These are phyloP conservation scores for Rhadina sibilatrix DNA, from an alignment of 2,113 vertebrate genomes.

Conservation along the genomic window DNA sequence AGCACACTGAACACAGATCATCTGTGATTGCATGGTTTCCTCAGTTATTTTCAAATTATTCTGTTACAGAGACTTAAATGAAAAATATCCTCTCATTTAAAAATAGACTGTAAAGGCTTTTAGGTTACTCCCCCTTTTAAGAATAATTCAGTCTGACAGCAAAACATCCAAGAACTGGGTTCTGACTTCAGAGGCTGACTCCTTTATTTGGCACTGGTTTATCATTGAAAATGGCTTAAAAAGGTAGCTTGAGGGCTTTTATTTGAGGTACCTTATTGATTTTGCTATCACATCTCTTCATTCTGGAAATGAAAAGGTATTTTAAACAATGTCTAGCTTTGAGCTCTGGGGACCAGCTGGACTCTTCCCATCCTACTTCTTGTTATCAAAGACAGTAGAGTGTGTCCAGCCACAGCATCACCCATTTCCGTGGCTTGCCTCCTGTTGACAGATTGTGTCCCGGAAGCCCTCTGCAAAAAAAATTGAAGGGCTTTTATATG, in stretches of 20 bases:
- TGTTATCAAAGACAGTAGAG: not conserved
- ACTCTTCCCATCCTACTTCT: not conserved
- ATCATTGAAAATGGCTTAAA: not conserved
- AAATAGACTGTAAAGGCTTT: not conserved
- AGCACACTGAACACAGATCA: conserved; percentile 12
- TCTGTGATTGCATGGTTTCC: conserved; percentile 18
- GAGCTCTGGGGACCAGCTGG: not conserved
- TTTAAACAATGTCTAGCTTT: not conserved
- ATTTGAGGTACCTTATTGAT: not conserved
- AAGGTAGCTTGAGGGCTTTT: not conserved
- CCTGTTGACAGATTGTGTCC: not conserved
- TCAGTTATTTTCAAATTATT: conserved; percentile 35
- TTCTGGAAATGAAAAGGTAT: not conserved
- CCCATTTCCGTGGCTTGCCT: not conserved
- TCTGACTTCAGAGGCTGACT: not conserved
- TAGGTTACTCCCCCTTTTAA: conserved; percentile 8
- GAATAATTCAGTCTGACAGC: not conserved
- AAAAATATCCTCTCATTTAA: conserved; percentile 33
- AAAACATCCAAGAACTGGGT: not conserved
- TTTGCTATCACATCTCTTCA: not conserved
- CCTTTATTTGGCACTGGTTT: not conserved
- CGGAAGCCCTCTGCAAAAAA: not conserved
- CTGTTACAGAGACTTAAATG: not conserved
- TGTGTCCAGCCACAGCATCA: accelerated
- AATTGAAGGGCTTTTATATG: not conserved